Evolutionary conservation across 1,140 invertebrate genomes (phyloP), one percentile per base, ranked within the genome.

Genomic region (Neotoxoptera formosana): DNA sequence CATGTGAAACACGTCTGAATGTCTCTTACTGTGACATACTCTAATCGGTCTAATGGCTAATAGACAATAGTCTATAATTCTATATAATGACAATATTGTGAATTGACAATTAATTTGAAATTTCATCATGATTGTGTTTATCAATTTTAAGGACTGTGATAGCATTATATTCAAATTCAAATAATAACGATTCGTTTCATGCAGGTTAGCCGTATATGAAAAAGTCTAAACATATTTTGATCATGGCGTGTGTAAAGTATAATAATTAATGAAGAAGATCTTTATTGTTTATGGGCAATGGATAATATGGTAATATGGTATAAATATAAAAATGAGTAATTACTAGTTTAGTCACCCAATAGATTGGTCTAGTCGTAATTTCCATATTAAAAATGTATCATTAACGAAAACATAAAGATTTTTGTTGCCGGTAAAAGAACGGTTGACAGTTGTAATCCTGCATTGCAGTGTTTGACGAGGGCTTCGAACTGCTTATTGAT

Each of bases 401-500:
- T 67, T 14, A 14, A 60, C 56, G 30, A 17, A 60, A 30, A 30
- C 9, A n/a, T n/a, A n/a, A n/a, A 41, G 41, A 41, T 41, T 41
- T 41, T 76, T 76, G 34, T 81, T 7, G 34, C 6, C n/a, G 4
- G 17, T 83, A 3, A 83, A 83, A 83, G 7, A 36, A 23, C 36
- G 34, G 6, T 34, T 21, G 47, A 53, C 87, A 36, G 87, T 88
- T 88, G 87, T 53, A 88, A n/a, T 34, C 87, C 87, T 88, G 87
- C n/a, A 53, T 88, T 51, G 2, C 47, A 17, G 30, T 51, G 47
- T 48, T n/a, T 3, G 17, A 47, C 11, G 84, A 30, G 30, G 25
- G 7, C 41, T 48, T 88, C 34, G 11, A 51, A 90, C 89, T 90
- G 36, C 41, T 90, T 90, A 90, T 90, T 36, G 89, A 90, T 90